A percentile compares a stretch with the other conserved stretches of the same genome.
These are phyloP conservation scores for Stenolophus ochropezus DNA, from an alignment of 2,888 invertebrate genomes.

Conservation along the genomic window DNA sequence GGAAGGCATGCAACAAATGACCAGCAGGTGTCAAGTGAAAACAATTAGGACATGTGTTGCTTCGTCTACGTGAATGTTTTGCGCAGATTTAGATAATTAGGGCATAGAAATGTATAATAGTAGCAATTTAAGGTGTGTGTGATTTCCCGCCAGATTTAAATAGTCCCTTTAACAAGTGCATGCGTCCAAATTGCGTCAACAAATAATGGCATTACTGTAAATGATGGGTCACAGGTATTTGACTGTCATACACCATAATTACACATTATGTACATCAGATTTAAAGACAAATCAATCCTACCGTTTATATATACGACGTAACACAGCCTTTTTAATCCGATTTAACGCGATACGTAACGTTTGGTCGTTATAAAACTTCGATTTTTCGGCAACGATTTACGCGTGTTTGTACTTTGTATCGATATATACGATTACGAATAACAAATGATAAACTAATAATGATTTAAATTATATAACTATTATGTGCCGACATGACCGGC, in stretches of 20 bases:
- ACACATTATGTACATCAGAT: slow-evolving; percentile 22
- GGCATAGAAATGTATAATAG: background rate
- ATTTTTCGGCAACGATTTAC: slow-evolving; percentile 71
- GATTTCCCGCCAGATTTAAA: slow-evolving; percentile 58
- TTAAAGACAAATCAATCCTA: slow-evolving; percentile 57
- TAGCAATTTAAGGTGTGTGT: slow-evolving; percentile 5
- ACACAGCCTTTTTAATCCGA: slow-evolving; percentile 67
- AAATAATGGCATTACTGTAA: slow-evolving; percentile 55
- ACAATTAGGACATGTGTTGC: slow-evolving; percentile 48
- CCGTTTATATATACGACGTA: slow-evolving; percentile 67
- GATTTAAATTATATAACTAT: slow-evolving; percentile 72
- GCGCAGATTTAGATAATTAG: slow-evolving; percentile 1
- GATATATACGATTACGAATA: slow-evolving; percentile 70
- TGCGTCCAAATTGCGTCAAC: slow-evolving; percentile 56
- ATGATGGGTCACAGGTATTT: slow-evolving; percentile 47
- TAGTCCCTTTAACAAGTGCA: slow-evolving; percentile 47
- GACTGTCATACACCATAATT: slow-evolving; percentile 18
- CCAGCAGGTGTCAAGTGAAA: slow-evolving; percentile 47
- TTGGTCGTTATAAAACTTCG: slow-evolving; percentile 69
- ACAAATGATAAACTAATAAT: slow-evolving; percentile 69
- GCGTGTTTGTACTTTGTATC: slow-evolving; percentile 72
- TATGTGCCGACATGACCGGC: slow-evolving; percentile 71
- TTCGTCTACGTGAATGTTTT: slow-evolving; percentile 25
- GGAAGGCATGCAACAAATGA: slow-evolving; percentile 32
- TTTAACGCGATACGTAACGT: slow-evolving; percentile 66